These are phyloP conservation scores for Tetramorium simillimum DNA, from an alignment of 1,140 invertebrate genomes.

Conservation along the genomic window DNA sequence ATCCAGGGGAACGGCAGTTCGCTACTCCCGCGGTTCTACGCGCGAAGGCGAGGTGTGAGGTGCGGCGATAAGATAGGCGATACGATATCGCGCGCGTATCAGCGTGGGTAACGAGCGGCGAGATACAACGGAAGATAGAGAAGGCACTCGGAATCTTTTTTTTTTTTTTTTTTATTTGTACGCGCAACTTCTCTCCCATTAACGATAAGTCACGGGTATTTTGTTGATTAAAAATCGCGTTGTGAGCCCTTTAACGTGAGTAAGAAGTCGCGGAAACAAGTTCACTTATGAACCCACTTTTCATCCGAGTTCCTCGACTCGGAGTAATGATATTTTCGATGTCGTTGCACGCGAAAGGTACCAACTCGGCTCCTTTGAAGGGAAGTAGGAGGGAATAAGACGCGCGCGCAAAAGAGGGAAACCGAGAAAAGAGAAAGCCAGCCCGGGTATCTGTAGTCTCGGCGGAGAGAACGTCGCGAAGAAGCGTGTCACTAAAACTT, in stretches of 20 bases:
- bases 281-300: background rate
- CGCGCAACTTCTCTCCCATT: background rate
- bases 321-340: conserved; percentile 38
- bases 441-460: background rate
- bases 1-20: conserved; percentile 9
- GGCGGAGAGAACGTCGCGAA: background rate
- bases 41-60: background rate
- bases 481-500: conserved; percentile 31
- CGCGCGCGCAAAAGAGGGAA: background rate
- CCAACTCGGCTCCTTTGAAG: background rate
- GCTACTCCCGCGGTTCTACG: background rate
- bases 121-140: background rate
- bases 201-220: background rate
- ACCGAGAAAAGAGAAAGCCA: conserved; percentile 4
- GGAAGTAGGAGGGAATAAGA: background rate
- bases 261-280: background rate
- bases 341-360: conserved; percentile 21
- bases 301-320: background rate
- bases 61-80: conserved; percentile 25
- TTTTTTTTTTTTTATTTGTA: background rate
- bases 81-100: background rate
- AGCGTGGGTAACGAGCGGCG: background rate
- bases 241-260: background rate
- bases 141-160: background rate
- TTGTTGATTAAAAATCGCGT: background rate